Percentiles rank a stretch among this genome's conserved stretches.
Conservation (phyloP, 2,797 vertebrate species). For the Pantherophis alleghaniensis region DNA sequence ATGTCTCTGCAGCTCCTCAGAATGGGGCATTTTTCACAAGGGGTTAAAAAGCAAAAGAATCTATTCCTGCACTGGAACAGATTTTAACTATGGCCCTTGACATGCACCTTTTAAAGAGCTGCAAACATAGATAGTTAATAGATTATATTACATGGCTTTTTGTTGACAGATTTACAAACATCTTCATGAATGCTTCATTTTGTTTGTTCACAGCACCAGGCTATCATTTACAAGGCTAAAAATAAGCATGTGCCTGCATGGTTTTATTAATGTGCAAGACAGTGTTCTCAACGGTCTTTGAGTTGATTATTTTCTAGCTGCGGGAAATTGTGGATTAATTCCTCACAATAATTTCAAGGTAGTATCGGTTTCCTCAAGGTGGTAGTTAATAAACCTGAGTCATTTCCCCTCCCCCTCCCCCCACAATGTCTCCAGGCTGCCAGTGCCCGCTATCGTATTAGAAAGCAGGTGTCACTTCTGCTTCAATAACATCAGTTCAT, state of each 20-base stretch:
- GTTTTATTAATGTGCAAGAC: slow-evolving; percentile 33
- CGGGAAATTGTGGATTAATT: slow-evolving; percentile 48
- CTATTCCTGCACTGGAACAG: not conserved
- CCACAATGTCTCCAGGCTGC: slow-evolving; percentile 14
- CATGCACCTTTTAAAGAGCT: slow-evolving; percentile 25
- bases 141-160: not conserved
- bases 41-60: not conserved
- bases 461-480: slow-evolving; percentile 28
- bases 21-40: not conserved
- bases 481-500: not conserved
- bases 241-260: slow-evolving; percentile 31
- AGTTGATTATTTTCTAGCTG: slow-evolving; percentile 34
- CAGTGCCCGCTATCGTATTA: not conserved
- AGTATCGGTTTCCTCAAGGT: slow-evolving; percentile 25
- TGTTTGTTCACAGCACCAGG: not conserved
- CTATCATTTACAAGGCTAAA: slow-evolving; percentile 29
- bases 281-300: slow-evolving; percentile 26
- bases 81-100: not conserved
- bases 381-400: slow-evolving; percentile 45
- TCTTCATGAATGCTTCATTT: not conserved
- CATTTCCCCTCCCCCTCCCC: not conserved
- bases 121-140: not conserved
- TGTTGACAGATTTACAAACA: slow-evolving; percentile 13
- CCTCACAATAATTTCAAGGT: slow-evolving; percentile 14
- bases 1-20: not conserved